Percentiles rank a stretch among this genome's conserved stretches.
Conservation (phyloP, 2,888 invertebrate genomes). For the Eupeodes luniger region DNA sequence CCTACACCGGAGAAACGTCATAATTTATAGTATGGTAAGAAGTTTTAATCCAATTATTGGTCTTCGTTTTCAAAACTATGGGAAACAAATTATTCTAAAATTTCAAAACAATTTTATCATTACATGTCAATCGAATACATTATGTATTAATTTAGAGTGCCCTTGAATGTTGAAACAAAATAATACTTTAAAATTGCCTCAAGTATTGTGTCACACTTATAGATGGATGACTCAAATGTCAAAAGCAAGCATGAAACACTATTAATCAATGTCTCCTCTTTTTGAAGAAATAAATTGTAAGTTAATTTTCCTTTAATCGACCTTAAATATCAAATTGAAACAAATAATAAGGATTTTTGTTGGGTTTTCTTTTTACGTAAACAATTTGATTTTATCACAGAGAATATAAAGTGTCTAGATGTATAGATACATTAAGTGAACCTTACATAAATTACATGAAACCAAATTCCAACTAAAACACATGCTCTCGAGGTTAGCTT, state of each 20-base stretch:
- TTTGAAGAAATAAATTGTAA: not conserved
- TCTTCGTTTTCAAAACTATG: not conserved
- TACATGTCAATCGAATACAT: no score
- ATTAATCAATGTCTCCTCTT: not conserved
- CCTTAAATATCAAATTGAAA: no score
- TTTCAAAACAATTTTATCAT: no score
- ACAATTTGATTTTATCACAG: constrained; percentile 1
- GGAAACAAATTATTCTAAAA: no score
- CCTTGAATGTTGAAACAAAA: not conserved
- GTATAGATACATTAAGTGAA: not conserved
- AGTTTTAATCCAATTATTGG: no score
- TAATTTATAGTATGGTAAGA: no score
- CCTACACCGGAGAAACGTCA: no score
- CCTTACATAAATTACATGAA: not conserved
- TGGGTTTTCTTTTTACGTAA: not conserved
- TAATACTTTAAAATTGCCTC: not conserved
- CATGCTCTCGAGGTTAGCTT: not conserved
- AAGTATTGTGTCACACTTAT: not conserved
- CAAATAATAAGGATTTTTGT: not conserved
- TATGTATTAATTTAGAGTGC: not conserved
- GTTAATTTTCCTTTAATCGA: not conserved
- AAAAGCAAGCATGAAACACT: not conserved
- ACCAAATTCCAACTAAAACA: not conserved
- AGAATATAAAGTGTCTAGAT: no score
- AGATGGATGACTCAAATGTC: not conserved